Base-by-base conservation (phyloP, 2,797 vertebrate species). In the Naso thynnoides region DNA sequence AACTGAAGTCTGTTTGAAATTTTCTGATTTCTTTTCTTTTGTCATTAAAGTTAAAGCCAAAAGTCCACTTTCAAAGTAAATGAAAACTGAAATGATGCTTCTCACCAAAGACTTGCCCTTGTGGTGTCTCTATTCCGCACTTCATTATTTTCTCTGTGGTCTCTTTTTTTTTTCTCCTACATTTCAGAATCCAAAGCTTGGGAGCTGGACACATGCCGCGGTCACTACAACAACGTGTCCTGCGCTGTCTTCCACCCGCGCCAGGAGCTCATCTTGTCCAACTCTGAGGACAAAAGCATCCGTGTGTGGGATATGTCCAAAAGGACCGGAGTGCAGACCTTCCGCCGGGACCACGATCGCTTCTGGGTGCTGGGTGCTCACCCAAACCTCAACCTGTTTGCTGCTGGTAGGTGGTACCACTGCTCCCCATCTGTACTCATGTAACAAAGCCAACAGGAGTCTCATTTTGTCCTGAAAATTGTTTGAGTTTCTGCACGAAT, bases 281-380 rank as follows among this genome's bases (percentile, higher is more conserved):
- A 99, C 91, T 99, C 98, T 0, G 98, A 99, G 85, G 98, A 99
- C 92, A 99, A 99, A 88, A 99, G 98, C 90, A 99, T 99, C 90
- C 93, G 97, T 0, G 98, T 99, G 33, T 99, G 98, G 98, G 98
- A 99, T 52, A 99, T 99, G 97, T 99, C 97, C 59, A 99, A 99
- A 81, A 96, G 98, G 73, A 99, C 97, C 0, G 98, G 98, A 0
- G 98, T 99, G 63, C 98, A 99, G 86, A 99, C 98, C 21, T 99
- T 99, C 88, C 96, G 97, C 10, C 90, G 97, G 38, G 98, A 99
- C 87, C 98, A 99, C 0, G 97, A 99, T 85, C 96, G 98, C 36
- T 99, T 99, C 86, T 99, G 98, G 98, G 98, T 99, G 15, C 86
- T 99, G 26, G 97, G 97, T 0, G 98, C 97, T 19, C 98, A 99